Conservation (phyloP, 2,797 vertebrate species). For the Neosilurus hyrtlii region DNA sequence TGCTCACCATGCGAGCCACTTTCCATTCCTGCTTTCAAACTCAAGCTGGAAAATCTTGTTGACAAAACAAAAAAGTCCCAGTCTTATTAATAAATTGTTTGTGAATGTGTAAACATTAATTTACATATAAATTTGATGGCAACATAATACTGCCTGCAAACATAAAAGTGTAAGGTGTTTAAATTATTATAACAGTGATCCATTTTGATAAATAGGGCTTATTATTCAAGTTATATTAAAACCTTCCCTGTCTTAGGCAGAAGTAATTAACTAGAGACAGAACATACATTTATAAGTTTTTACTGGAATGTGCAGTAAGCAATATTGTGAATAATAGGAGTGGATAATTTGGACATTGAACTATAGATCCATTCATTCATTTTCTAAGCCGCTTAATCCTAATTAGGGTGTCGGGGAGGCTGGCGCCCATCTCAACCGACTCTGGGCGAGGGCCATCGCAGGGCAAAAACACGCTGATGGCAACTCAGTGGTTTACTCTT, state of each 20-base stretch:
- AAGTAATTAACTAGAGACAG: conserved; percentile 48
- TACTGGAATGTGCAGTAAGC: conserved; percentile 20
- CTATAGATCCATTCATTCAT: background rate
- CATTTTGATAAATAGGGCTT: conserved; percentile 52
- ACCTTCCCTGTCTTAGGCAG: conserved; percentile 22
- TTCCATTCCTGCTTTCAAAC: conserved; percentile 12
- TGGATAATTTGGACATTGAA: background rate
- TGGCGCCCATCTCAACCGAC: no score
- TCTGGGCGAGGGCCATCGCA: no score
- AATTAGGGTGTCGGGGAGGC: no score
- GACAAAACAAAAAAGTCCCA: conserved; percentile 51
- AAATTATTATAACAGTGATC: conserved; percentile 35
- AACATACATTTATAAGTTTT: conserved; percentile 45
- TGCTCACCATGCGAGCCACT: background rate
- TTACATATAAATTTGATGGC: conserved; percentile 54
- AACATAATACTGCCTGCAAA: conserved; percentile 50
- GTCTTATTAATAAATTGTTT: conserved; percentile 56
- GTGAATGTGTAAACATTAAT: conserved; percentile 55
- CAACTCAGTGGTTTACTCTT: no score
- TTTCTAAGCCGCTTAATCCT: no score
- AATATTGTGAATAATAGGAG: background rate
- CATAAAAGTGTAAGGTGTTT: conserved; percentile 25
- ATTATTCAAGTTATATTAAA: conserved; percentile 46
- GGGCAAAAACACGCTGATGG: no score
- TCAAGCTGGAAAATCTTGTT: conserved; percentile 26